A percentile compares a stretch with the other conserved stretches of the same genome.
Evolutionary conservation across 2,797 vertebrate species (phyloP).

Genomic region (Pantherophis vulpinus): DNA sequence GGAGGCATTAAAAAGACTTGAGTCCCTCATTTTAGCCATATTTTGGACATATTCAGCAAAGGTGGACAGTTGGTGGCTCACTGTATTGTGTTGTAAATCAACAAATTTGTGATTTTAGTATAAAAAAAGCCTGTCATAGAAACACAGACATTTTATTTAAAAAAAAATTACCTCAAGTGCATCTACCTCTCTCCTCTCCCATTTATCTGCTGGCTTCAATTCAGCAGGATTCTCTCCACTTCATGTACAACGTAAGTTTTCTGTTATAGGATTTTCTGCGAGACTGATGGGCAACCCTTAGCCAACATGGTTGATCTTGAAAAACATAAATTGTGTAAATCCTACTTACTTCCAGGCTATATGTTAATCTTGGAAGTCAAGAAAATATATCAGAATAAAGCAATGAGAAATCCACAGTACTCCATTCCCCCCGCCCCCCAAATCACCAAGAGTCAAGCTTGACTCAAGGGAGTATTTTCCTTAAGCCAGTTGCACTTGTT

Average conservation of each 20-base stretch:
- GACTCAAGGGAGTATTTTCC: background rate
- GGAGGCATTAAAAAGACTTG: background rate
- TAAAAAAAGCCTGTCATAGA: background rate
- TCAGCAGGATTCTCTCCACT: background rate
- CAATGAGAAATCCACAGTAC: background rate
- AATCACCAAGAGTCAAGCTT: background rate
- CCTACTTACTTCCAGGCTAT: background rate
- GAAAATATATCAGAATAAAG: background rate
- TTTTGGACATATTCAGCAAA: background rate
- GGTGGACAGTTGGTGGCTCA: background rate
- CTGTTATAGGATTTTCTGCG: background rate
- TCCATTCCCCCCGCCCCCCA: rapidly evolving
- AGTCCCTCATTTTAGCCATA: background rate
- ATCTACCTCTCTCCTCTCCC: background rate
- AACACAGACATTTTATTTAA: background rate
- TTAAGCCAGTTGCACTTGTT: background rate
- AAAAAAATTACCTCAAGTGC: background rate
- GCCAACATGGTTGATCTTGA: background rate
- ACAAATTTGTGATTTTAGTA: background rate
- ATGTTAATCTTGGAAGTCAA: background rate
- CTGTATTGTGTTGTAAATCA: background rate
- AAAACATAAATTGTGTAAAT: background rate
- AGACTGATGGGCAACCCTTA: background rate
- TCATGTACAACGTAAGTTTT: background rate
- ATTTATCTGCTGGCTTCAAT: background rate